phyloP scores from a whole-genome alignment of 2,888 invertebrate genomes.

The Leucoptera coffeella region DNA sequence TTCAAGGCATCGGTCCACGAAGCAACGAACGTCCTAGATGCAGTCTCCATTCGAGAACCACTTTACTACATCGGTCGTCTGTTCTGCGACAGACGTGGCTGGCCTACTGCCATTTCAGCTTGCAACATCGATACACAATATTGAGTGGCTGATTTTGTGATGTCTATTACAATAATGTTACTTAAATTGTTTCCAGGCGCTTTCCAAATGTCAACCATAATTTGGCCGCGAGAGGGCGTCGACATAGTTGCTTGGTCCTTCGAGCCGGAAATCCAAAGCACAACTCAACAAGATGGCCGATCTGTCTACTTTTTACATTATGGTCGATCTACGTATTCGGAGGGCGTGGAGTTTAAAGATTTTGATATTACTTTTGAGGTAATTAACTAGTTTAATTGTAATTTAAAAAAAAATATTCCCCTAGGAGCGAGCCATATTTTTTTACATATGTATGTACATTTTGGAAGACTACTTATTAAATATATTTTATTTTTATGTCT shows the following conservation, averaged over 20 bases:
- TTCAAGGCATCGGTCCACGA: neutral
- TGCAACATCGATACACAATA: no score
- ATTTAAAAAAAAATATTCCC: no score
- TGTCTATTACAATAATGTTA: no score
- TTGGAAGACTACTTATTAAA: no score
- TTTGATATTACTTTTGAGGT: slow-evolving; percentile 3
- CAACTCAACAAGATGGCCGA: neutral
- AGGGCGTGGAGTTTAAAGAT: neutral
- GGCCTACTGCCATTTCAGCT: no score
- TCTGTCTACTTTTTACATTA: slow-evolving; percentile 4
- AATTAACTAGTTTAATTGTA: no score
- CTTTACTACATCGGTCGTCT: no score
- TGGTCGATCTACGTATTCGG: slow-evolving; percentile 1
- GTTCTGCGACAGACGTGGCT: no score
- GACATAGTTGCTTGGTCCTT: slow-evolving; percentile 3
- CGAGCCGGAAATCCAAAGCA: neutral
- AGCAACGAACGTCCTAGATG: neutral
- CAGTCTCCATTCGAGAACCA: neutral
- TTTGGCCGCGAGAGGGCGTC: slow-evolving; percentile 2
- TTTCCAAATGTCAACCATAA: slow-evolving; percentile 1
- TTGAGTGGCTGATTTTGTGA: neutral
- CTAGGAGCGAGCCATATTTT: no score
- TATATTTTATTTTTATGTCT: no score
- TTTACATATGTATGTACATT: no score
- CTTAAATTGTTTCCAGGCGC: slow-evolving; percentile 3